phyloP scores from a whole-genome alignment of 2,797 vertebrate species.

The Potorous gilbertii region DNA sequence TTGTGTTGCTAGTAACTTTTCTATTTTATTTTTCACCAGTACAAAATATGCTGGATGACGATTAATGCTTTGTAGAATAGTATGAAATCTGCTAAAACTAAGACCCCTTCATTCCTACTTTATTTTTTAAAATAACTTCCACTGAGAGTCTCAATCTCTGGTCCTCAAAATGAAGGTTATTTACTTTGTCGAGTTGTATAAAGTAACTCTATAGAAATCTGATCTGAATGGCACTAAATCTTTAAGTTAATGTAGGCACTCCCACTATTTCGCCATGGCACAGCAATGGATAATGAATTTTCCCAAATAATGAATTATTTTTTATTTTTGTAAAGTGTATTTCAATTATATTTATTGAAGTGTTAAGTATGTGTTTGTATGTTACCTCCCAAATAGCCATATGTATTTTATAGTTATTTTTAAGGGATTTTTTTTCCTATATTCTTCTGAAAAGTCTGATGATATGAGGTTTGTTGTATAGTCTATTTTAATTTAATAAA shows the following conservation, averaged over 20 bases:
- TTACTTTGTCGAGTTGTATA: not conserved
- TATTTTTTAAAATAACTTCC: not conserved
- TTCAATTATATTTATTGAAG: not conserved
- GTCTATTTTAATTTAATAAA: not conserved
- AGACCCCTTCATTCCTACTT: not conserved
- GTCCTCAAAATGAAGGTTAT: not conserved
- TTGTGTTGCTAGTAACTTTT: not conserved
- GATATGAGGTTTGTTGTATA: not conserved
- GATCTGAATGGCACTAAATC: not conserved
- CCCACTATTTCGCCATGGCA: not conserved
- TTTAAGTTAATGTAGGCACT: not conserved
- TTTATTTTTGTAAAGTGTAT: not conserved
- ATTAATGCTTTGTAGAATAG: not conserved
- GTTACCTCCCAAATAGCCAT: not conserved
- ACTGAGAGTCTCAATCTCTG: not conserved
- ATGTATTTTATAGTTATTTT: not conserved
- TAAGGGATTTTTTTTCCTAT: not conserved
- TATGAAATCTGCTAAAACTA: not conserved
- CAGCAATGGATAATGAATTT: not conserved
- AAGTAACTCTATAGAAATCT: not conserved
- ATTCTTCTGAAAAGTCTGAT: not conserved
- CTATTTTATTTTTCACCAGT: not conserved
- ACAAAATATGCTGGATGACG: not conserved
- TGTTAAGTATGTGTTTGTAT: not conserved
- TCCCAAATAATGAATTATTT: not conserved